phyloP scores from a whole-genome alignment of 2,797 vertebrate species.

The Amblyraja radiata region DNA sequence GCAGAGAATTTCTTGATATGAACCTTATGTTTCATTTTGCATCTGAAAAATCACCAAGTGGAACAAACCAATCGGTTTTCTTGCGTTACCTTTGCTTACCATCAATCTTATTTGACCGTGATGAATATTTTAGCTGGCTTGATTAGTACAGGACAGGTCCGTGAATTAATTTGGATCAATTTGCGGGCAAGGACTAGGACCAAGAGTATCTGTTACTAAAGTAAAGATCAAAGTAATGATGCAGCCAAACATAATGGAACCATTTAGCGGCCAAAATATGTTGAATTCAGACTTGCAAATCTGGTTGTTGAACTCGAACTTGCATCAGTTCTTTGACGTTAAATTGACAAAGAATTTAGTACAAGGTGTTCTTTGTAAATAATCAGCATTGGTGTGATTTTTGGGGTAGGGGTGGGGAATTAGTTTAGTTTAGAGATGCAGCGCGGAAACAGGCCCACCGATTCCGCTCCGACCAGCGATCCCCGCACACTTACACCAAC shows the following conservation, averaged over 20 bases:
- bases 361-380: conserved; percentile 60
- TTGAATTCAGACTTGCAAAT: conserved; percentile 42
- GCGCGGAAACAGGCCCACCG: too few species aligned
- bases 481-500: too few species aligned
- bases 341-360: conserved; percentile 69
- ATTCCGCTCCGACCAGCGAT: too few species aligned
- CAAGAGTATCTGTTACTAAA: conserved; percentile 61
- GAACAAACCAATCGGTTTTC: conserved; percentile 60
- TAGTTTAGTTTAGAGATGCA: background rate
- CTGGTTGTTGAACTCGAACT: conserved; percentile 64
- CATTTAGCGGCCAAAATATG: conserved; percentile 40
- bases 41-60: background rate
- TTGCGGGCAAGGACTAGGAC: conserved; percentile 50
- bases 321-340: conserved; percentile 64
- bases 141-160: conserved; percentile 38
- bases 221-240: conserved; percentile 66
- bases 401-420: background rate
- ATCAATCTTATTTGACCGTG: conserved; percentile 49
- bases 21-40: conserved; percentile 33
- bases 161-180: conserved; percentile 45
- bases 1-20: conserved; percentile 10
- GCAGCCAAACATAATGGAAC: conserved; percentile 49
- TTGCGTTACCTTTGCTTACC: conserved; percentile 62
- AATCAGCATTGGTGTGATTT: conserved; percentile 49
- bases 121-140: conserved; percentile 56